phyloP scores from a whole-genome alignment of 2,113 vertebrate genomes.

The Nanorana parkeri region DNA sequence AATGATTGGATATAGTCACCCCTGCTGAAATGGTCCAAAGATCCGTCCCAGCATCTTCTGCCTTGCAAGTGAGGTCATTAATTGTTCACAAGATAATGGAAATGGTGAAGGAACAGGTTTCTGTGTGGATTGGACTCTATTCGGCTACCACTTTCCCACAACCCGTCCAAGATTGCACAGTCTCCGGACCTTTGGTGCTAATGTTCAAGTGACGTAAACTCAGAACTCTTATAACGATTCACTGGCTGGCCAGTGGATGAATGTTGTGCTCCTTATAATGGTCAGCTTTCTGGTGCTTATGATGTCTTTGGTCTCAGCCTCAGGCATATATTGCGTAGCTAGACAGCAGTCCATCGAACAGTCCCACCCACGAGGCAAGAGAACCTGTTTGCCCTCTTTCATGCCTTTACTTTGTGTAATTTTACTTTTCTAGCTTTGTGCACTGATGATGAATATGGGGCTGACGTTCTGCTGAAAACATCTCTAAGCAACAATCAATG shows the following conservation, averaged over 20 bases:
- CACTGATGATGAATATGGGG: background rate
- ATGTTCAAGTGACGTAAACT: conserved; percentile 11
- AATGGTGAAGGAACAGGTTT: background rate
- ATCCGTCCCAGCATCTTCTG: background rate
- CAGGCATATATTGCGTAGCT: background rate
- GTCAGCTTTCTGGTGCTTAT: conserved; percentile 39
- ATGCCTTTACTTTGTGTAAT: background rate
- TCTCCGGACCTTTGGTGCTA: conserved; percentile 41
- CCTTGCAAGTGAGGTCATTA: background rate
- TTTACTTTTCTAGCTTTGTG: conserved; percentile 10
- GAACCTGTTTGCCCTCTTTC: conserved; percentile 9
- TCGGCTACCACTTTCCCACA: background rate
- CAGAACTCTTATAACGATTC: conserved; percentile 18
- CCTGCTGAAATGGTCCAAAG: conserved; percentile 19
- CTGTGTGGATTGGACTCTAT: no score
- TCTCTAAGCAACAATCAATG: background rate
- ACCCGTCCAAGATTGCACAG: conserved; percentile 26
- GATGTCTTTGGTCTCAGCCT: background rate
- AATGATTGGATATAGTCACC: conserved; percentile 5
- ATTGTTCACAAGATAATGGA: background rate
- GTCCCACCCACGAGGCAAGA: background rate
- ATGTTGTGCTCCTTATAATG: background rate
- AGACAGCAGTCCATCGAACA: no score
- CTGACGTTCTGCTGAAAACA: background rate
- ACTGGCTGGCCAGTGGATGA: conserved; percentile 52